Conservation (phyloP, 1,140 invertebrate genomes). For the Brachionus rotundiformis region DNA sequence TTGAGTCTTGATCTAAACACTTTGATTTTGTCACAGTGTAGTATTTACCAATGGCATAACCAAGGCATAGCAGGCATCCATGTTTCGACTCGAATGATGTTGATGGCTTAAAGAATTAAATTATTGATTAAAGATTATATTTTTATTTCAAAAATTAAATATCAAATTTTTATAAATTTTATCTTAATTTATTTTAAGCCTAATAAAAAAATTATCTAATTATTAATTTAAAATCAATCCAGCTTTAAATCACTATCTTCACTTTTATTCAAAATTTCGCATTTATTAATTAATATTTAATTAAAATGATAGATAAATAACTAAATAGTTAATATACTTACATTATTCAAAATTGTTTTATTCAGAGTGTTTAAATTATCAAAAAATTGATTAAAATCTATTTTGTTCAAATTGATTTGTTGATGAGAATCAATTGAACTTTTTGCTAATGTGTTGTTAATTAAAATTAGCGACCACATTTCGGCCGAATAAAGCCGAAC, state of each 20-base stretch:
- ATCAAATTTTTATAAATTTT: too few relatives aligned
- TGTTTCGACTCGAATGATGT: constrained; percentile 73
- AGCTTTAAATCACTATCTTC: too few relatives aligned
- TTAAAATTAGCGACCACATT: constrained; percentile 63
- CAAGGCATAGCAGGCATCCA: constrained; percentile 72
- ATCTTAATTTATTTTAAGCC: too few relatives aligned
- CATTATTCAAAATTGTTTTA: constrained; percentile 40
- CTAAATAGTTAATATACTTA: neutral
- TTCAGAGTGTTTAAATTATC: neutral
- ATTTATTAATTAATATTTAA: too few relatives aligned
- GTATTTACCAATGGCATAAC: constrained; percentile 68
- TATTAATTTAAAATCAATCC: too few relatives aligned
- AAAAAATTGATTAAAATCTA: constrained; percentile 52
- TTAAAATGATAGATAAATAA: constrained; percentile 4
- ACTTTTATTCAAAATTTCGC: too few relatives aligned
- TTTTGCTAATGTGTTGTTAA: neutral
- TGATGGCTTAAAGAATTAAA: too few relatives aligned
- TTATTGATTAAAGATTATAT: too few relatives aligned
- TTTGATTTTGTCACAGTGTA: constrained; percentile 57
- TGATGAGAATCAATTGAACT: constrained; percentile 55
- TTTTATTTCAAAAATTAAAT: too few relatives aligned
- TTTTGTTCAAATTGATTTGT: constrained; percentile 59
- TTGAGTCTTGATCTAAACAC: constrained; percentile 66
- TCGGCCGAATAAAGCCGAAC: constrained; percentile 72
- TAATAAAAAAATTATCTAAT: too few relatives aligned